Conservation (phyloP, 2,113 vertebrate species). For the Tenebrosternarchus preto region DNA sequence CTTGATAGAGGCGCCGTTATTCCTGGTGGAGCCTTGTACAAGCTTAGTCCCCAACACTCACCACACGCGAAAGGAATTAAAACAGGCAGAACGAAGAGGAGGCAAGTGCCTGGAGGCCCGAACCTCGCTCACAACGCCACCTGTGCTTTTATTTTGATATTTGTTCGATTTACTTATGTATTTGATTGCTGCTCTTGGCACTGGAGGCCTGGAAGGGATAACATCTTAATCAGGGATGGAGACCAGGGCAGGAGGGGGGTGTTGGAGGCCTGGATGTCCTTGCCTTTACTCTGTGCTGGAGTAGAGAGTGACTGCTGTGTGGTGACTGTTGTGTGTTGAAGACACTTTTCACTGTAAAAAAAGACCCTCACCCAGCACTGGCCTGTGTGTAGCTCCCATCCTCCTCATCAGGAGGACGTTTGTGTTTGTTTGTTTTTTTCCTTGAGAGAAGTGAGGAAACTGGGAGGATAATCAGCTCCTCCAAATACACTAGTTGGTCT, state of each 20-base stretch:
- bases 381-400: no score
- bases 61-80: conserved; percentile 47
- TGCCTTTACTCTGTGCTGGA: conserved; percentile 38
- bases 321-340: no score
- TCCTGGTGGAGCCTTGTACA: conserved; percentile 60
- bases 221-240: conserved; percentile 42
- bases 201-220: not conserved
- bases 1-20: conserved; percentile 66
- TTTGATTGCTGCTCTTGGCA: not conserved
- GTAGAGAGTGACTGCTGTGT: conserved; percentile 22
- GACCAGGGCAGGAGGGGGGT: conserved; percentile 21
- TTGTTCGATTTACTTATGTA: conserved; percentile 30
- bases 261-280: conserved; percentile 2
- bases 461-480: not conserved
- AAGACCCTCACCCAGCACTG: no score
- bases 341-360: no score
- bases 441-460: not conserved
- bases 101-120: conserved; percentile 32
- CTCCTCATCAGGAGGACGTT: no score
- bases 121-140: not conserved
- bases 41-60: conserved; percentile 33
- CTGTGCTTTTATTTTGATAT: conserved; percentile 7
- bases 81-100: conserved; percentile 7
- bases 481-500: conserved; percentile 24
- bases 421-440: not conserved